Evolutionary conservation across 2,113 vertebrate genomes (phyloP).

Genomic region (Coryphaenoides rupestris): DNA sequence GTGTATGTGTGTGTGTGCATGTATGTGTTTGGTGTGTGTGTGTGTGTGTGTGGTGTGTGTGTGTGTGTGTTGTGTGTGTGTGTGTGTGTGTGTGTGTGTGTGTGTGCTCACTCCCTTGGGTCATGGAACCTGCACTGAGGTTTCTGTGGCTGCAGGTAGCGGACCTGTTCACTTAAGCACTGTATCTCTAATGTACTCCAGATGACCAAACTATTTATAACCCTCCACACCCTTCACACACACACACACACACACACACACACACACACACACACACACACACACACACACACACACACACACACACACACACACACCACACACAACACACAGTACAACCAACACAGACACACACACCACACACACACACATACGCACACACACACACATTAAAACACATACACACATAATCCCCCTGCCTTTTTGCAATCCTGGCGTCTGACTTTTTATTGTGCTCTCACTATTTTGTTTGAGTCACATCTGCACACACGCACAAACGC

Average conservation of each 20-base stretch:
- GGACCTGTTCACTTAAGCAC: conserved; percentile 69
- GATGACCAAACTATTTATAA: conserved; percentile 68
- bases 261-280: background rate
- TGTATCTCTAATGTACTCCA: conserved; percentile 61
- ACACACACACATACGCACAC: background rate
- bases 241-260: background rate
- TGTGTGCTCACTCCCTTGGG: conserved; percentile 11
- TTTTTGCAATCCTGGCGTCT: conserved; percentile 29
- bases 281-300: too few species aligned
- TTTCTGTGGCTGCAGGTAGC: conserved; percentile 66
- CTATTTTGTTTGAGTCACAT: conserved; percentile 8
- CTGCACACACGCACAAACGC: background rate
- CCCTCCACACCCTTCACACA: conserved; percentile 27
- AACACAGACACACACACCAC: too few species aligned
- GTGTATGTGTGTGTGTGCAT: too few species aligned
- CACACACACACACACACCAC: too few species aligned
- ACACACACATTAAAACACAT: background rate
- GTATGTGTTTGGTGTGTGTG: too few species aligned
- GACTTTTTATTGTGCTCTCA: conserved; percentile 29
- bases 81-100: conserved; percentile 20
- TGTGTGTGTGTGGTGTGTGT: conserved; percentile 10
- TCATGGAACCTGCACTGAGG: conserved; percentile 44
- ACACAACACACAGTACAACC: too few species aligned
- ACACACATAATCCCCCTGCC: conserved; percentile 1
- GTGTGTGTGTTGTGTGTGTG: conserved; percentile 18